Evolutionary conservation across 1,140 invertebrate species (phyloP), one percentile per base, ranked within the genome.

Genomic region (Myzus persicae): DNA sequence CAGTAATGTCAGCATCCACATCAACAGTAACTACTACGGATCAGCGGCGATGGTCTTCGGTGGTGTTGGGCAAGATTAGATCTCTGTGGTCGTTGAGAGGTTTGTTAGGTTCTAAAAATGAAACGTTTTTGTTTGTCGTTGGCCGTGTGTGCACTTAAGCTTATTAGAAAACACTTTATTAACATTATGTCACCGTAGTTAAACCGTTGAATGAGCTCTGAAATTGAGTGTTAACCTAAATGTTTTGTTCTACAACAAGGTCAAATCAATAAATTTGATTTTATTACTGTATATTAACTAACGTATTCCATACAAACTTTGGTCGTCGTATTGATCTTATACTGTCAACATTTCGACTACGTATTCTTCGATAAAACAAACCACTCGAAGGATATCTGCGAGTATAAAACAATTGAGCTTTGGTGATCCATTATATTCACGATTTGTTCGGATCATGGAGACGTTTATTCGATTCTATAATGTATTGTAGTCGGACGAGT

Each of bases 11-110:
- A 38, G 95, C 95, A 22, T 95, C 96, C 36, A 96, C 96, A 44
- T 96, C 95, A 96, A 95, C 67, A 36, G 76, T 93, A 85, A 93
- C 76, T 82, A 22, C 91, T 82, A 38, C 91, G 81, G 96, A 96
- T 94, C 95, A 95, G 94, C 95, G 96, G 91, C 95, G 97, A 94
- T 97, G 97, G 97, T 97, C 97, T 44, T 97, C 97, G 90, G 95
- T 97, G 94, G 97, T 98, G 93, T 96, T 98, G 94, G 97, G 97
- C 94, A 98, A 98, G 96, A 98, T 98, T 95, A 97, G 97, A 94
- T 98, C 97, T 24, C 95, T 98, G 93, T 98, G 97, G 97, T 97
- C 96, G 94, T 96, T 96, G 94, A 97, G 97, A 94, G 97, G 91
- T 93, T 93, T 54, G 91, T 93, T 93, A 84, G 81, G 97, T 94